Conservation (phyloP, 2,888 invertebrate genomes). For the Protonemura montana region DNA sequence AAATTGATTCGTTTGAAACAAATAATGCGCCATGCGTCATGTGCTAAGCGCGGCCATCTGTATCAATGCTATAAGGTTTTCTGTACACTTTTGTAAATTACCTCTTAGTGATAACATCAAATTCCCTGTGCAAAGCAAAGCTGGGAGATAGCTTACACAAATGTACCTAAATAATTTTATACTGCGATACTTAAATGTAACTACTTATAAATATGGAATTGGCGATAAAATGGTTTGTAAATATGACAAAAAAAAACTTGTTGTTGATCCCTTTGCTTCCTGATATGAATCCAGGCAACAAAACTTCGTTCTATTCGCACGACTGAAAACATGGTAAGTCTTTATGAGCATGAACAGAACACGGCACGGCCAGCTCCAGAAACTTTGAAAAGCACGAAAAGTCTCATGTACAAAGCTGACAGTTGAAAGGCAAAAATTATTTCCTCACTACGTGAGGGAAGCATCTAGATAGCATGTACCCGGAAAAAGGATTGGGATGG, state of each 20-base stretch:
- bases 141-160: slow-evolving; percentile 40
- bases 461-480: too few species aligned
- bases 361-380: too few species aligned
- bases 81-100: slow-evolving; percentile 27
- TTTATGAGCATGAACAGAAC: too few species aligned
- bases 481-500: too few species aligned
- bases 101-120: slow-evolving; percentile 40
- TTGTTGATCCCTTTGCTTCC: too few species aligned
- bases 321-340: too few species aligned
- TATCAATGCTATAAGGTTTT: neutral
- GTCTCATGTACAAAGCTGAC: too few species aligned
- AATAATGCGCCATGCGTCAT: neutral
- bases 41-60: neutral
- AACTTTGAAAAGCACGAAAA: too few species aligned
- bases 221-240: neutral
- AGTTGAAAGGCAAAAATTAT: too few species aligned
- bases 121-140: slow-evolving; percentile 50
- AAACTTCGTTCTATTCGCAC: too few species aligned
- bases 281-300: too few species aligned
- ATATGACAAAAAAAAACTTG: neutral
- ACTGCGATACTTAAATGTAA: neutral
- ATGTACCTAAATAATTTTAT: neutral
- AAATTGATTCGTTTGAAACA: neutral
- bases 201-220: neutral
- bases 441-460: too few species aligned